These are phyloP conservation scores for Aramus guarauna DNA, from an alignment of 2,113 vertebrate genomes.

Conservation along the genomic window DNA sequence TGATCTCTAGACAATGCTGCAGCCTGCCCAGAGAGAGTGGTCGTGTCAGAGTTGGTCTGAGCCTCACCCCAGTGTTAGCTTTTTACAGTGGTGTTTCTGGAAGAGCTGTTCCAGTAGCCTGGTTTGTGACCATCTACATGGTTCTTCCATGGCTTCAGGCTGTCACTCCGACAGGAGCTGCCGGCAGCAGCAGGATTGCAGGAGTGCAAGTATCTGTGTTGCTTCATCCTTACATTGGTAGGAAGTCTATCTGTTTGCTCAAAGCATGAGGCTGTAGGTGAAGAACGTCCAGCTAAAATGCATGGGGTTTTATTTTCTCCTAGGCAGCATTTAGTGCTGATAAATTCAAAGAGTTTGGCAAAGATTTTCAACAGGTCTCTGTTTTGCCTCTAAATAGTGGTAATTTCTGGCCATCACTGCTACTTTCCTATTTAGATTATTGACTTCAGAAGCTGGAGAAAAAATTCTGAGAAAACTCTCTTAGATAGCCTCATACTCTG, in stretches of 20 bases:
- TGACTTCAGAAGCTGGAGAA: background rate
- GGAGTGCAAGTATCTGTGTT: background rate
- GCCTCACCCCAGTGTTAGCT: background rate
- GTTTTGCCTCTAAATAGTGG: background rate
- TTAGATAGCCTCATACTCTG: background rate
- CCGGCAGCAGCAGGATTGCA: background rate
- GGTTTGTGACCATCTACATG: background rate
- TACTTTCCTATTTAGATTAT: background rate
- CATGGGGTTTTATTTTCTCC: background rate
- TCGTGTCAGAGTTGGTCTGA: background rate
- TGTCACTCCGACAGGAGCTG: background rate
- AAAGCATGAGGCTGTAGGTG: background rate
- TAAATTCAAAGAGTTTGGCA: background rate
- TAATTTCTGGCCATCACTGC: background rate
- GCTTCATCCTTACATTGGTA: background rate
- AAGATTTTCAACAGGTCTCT: background rate
- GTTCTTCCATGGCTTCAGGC: background rate
- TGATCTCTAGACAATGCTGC: background rate
- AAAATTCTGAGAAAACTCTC: background rate
- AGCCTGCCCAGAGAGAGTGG: background rate
- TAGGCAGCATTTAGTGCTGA: background rate
- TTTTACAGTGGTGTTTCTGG: background rate
- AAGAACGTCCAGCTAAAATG: background rate
- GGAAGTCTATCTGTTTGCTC: background rate
- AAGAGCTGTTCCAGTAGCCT: background rate